These are phyloP conservation scores for Tolypeutes matacus DNA, from an alignment of 2,797 vertebrate genomes.

Conservation along the genomic window DNA sequence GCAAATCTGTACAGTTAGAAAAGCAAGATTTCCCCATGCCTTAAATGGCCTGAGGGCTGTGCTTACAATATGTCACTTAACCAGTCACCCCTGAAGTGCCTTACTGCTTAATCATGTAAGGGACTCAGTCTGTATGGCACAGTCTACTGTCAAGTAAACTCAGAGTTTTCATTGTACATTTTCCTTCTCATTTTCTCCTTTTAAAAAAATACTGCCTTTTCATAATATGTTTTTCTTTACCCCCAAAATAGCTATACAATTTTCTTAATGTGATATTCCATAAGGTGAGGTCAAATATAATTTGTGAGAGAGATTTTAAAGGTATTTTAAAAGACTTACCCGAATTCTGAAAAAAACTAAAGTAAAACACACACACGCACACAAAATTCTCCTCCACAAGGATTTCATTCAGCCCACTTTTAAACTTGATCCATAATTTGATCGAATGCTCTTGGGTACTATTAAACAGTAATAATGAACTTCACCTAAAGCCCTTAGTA, in stretches of 20 bases:
- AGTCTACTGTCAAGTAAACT: neutral
- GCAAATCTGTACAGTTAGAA: slow-evolving; percentile 53
- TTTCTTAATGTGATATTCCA: neutral
- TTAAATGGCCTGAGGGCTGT: slow-evolving; percentile 59
- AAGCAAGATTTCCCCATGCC: slow-evolving; percentile 37
- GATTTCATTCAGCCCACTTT: slow-evolving; percentile 87
- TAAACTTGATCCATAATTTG: slow-evolving; percentile 90
- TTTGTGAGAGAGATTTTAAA: neutral
- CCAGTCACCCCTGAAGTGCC: slow-evolving; percentile 69
- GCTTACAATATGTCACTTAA: slow-evolving; percentile 74
- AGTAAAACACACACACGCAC: neutral
- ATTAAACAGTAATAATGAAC: slow-evolving; percentile 92
- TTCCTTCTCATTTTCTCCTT: neutral
- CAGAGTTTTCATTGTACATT: neutral
- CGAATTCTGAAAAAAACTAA: slow-evolving; percentile 79
- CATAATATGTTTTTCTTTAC: neutral
- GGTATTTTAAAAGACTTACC: slow-evolving; percentile 13
- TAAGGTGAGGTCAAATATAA: neutral
- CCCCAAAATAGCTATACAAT: neutral
- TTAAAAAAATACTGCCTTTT: neutral
- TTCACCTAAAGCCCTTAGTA: slow-evolving; percentile 92
- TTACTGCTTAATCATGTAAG: slow-evolving; percentile 75
- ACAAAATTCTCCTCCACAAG: slow-evolving; percentile 78
- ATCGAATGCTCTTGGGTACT: slow-evolving; percentile 90
- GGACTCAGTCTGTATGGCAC: slow-evolving; percentile 38